phyloP scores from a whole-genome alignment of 2,113 vertebrate species.

The Pterocles burchelli region DNA sequence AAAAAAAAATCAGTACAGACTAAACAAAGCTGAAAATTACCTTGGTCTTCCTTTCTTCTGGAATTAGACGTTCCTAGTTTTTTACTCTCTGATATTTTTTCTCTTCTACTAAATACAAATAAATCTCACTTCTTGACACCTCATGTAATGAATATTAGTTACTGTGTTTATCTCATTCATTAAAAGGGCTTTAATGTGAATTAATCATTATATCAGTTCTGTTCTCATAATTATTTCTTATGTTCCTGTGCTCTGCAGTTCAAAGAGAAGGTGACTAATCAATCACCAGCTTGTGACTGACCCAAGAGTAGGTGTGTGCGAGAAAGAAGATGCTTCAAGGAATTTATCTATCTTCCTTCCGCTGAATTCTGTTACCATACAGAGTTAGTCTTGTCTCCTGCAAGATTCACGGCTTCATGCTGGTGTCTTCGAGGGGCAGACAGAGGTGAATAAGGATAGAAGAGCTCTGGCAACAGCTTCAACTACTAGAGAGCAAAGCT shows the following conservation, averaged over 20 bases:
- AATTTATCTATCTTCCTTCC: conserved; percentile 39
- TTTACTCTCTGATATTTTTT: not conserved
- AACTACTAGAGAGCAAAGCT: not conserved
- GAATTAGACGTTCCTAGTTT: not conserved
- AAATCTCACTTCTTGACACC: not conserved
- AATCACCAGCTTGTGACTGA: not conserved
- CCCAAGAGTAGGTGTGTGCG: not conserved
- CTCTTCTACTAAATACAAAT: not conserved
- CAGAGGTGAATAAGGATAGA: not conserved
- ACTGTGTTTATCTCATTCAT: conserved; percentile 27
- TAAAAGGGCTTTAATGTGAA: not conserved
- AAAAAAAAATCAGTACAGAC: not conserved
- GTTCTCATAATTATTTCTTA: not conserved
- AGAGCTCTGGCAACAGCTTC: not conserved
- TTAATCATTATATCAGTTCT: not conserved
- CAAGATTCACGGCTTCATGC: not conserved
- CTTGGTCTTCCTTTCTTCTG: not conserved
- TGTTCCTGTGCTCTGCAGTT: not conserved
- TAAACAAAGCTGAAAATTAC: not conserved
- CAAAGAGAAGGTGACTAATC: conserved; percentile 7
- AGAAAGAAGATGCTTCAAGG: not conserved
- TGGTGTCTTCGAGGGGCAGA: not conserved
- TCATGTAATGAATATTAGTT: conserved; percentile 2
- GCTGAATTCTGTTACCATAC: conserved; percentile 15
- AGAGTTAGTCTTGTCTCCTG: conserved; percentile 24